Base-by-base conservation (phyloP, 2,797 vertebrate species). In the Crypturellus tataupa region DNA sequence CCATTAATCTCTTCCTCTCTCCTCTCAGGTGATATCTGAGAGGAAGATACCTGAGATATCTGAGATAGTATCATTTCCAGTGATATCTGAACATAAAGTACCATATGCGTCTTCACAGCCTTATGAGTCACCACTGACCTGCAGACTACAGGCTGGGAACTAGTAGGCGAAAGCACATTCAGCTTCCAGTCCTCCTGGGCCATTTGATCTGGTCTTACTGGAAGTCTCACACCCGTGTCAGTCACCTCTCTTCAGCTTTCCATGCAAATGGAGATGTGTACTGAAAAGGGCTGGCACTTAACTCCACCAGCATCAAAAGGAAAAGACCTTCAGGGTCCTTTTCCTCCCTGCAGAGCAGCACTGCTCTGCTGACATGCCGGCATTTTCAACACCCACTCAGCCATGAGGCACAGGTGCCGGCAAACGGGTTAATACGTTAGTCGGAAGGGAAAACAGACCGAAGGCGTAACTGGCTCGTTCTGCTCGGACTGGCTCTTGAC, bases 291-390 rank as follows among this genome's bases (percentile, higher is more conserved):
- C 33, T 80, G 68, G n/a, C 33, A 29, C 17, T 35, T 60, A 81
- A 63, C 24, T 60, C 59, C 35, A 62, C 17, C 4, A 1, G 60
- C 40, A 12, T 31, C 40, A 56, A 33, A 67, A 51, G 90, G 71
- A 62, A 29, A 3, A 0, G 0, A 8, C 13, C 53, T 23, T 73
- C 0, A 0, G 8, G 53, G 64, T 14, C 49, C 49, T 51, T 51
- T 31, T 44, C 44, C 63, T 90, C 70, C 42, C 56, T 19, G 31
- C 55, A 79, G 69, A 64, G 35, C 27, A 10, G 51, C 31, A 1
- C 1, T 60, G 62, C 2, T 40, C 42, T 25, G 71, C 60, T n/a
- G 64, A 40, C 63, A 47, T 56, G 33, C 35, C 73, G 51, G 21
- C 71, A 17, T 40, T 77, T 64, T 47, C 75, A 78, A 1, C 33